Base-by-base conservation (phyloP, 2,888 invertebrate genomes). In the Tethea ocularis region DNA sequence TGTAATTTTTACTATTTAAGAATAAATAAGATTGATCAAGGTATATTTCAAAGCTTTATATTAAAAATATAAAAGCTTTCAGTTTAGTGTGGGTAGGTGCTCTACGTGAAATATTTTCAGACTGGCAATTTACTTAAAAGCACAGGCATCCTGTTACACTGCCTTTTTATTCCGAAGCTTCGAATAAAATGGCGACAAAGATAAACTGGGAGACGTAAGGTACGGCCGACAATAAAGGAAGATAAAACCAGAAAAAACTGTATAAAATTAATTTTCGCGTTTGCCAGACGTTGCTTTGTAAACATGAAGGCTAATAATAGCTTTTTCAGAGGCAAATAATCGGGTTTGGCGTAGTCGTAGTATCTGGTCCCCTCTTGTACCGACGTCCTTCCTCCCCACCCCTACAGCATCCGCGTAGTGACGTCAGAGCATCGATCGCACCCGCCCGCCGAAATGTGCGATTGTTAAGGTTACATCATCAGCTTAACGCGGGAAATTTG, bases 351-450 rank as follows among this genome's bases (percentile, higher is more conserved):
- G 79, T 75, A 78, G 75, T 74, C 73, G 73, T 75, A 72, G 68
- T 74, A 71, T 22, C 62, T 68, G 71, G 64, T 64, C 65, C 66
- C 58, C 68, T 57, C 69, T 66, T 67, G 17, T 17, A 10, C 3
- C 33, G 33, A 36, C 71, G 66, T 68, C 65, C 70, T 70, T 57
- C 55, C 60, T 29, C 58, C 67, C 65, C 67, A 54, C 73, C 77
- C 71, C 75, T 20, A 73, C 87, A 86, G 86, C 86, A 85, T 84
- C 84, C 82, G 70, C 66, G 71, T 72, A 60, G 82, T 91, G 91
- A 91, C 91, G 91, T 91, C 90, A 91, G 66, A 77, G 78, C 80
- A 91, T 91, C 91, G 92, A 92, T 91, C 91, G 86, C 75, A 78
- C 33, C 77, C 78, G 46, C 46, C n/a, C 74, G 76, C 78, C 78